These are phyloP conservation scores for Calypte anna DNA, from an alignment of 2,113 vertebrate species.

Conservation along the genomic window DNA sequence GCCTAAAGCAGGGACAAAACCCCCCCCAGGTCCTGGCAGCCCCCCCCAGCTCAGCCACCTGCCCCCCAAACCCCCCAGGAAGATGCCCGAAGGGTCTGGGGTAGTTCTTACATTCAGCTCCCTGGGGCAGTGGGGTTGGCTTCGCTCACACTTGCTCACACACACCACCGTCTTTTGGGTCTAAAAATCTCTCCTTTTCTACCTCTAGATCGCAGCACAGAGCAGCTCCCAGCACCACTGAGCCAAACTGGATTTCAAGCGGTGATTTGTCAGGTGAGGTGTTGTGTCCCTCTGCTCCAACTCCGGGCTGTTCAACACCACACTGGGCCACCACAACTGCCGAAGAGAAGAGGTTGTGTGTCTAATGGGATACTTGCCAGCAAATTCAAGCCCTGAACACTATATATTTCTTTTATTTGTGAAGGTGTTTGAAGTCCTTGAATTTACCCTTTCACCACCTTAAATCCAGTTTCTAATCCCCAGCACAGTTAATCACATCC, in stretches of 20 bases:
- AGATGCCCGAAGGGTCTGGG: accelerated
- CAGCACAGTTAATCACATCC: neutral
- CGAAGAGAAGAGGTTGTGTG: conserved; percentile 28
- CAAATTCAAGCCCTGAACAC: neutral
- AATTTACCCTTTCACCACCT: conserved; percentile 56
- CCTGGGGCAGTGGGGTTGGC: accelerated
- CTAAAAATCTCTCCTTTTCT: neutral
- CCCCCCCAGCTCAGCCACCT: neutral
- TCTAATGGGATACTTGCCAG: conserved; percentile 12
- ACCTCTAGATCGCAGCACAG: neutral
- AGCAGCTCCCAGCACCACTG: accelerated
- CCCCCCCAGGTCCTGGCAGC: accelerated
- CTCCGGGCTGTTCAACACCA: neutral
- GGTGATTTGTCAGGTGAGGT: conserved; percentile 38
- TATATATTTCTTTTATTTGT: conserved; percentile 18
- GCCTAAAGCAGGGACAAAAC: accelerated
- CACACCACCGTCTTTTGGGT: no score
- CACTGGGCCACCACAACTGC: neutral
- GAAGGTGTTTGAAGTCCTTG: conserved; percentile 40
- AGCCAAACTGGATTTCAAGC: conserved; percentile 38
- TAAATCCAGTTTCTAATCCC: conserved; percentile 19
- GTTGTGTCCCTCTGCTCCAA: accelerated
- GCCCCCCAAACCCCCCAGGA: accelerated
- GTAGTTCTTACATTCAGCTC: accelerated
- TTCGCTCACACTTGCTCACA: accelerated